Conservation (phyloP, 2,797 vertebrate species). For the Remorina albescens region DNA sequence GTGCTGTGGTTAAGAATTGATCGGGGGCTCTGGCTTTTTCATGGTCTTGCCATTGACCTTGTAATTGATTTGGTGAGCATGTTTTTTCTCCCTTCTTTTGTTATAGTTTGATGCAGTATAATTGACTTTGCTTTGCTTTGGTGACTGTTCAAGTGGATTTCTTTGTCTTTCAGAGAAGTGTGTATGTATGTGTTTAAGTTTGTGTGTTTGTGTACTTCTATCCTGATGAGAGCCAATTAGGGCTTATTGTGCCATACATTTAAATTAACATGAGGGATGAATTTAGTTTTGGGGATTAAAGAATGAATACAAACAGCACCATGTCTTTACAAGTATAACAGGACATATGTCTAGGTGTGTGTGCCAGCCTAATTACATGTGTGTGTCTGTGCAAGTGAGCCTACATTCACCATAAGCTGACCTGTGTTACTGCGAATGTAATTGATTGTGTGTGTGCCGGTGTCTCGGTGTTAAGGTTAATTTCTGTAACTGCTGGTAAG, state of each 20-base stretch:
- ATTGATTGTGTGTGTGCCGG: slow-evolving; percentile 80
- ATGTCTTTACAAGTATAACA: slow-evolving; percentile 32
- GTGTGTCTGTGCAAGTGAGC: slow-evolving; percentile 54
- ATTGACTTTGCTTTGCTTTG: slow-evolving; percentile 63
- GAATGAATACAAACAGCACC: slow-evolving; percentile 8
- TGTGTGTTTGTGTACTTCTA: background rate
- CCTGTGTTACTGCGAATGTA: slow-evolving; percentile 71
- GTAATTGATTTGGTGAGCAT: slow-evolving; percentile 71
- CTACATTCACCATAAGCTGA: slow-evolving; percentile 56
- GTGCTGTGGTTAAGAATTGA: slow-evolving; percentile 65
- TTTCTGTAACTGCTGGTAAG: slow-evolving; percentile 88
- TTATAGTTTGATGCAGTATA: slow-evolving; percentile 67
- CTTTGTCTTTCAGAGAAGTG: slow-evolving; percentile 46
- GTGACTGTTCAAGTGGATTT: slow-evolving; percentile 39
- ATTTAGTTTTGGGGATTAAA: slow-evolving; percentile 36
- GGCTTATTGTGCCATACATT: slow-evolving; percentile 13
- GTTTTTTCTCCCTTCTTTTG: slow-evolving; percentile 44
- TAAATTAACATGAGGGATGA: slow-evolving; percentile 22
- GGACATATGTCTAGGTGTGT: background rate
- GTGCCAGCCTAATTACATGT: slow-evolving; percentile 47
- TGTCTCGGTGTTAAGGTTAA: slow-evolving; percentile 83
- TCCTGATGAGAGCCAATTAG: slow-evolving; percentile 22
- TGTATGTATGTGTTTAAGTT: background rate
- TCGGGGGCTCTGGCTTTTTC: slow-evolving; percentile 84
- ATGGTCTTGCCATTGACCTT: slow-evolving; percentile 89